A percentile compares a stretch with the other conserved stretches of the same genome.
These are phyloP conservation scores for Scrobipalpa atriplicella DNA, from an alignment of 2,888 invertebrate species.

Conservation along the genomic window DNA sequence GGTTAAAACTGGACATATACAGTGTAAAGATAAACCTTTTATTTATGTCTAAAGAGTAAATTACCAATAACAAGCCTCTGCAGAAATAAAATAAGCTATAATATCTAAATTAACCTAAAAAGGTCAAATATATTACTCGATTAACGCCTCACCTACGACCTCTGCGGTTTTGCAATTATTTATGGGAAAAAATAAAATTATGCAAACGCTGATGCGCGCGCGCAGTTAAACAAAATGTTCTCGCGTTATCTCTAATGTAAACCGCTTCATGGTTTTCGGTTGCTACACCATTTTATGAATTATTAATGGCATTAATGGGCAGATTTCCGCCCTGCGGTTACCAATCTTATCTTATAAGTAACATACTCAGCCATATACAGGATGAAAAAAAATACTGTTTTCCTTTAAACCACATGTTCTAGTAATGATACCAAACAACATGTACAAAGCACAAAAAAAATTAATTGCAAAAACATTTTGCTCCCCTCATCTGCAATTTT, in stretches of 20 bases:
- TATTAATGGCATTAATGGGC: not conserved
- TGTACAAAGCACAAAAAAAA: too few species aligned
- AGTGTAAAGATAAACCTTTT: too few species aligned
- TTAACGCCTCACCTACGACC: not conserved
- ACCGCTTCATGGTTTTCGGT: conserved; percentile 15
- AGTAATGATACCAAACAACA: too few species aligned
- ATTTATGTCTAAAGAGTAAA: too few species aligned
- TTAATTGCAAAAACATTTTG: too few species aligned
- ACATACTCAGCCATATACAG: too few species aligned
- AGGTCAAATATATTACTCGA: not conserved
- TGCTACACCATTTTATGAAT: not conserved
- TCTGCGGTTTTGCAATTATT: conserved; percentile 5
- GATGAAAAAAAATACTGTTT: too few species aligned
- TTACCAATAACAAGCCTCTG: too few species aligned
- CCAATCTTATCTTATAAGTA: not conserved
- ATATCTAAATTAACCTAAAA: not conserved
- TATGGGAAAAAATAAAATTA: conserved; percentile 1
- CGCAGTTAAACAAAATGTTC: not conserved
- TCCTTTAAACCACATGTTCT: too few species aligned
- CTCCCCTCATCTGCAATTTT: too few species aligned
- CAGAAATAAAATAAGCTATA: too few species aligned
- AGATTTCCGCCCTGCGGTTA: not conserved
- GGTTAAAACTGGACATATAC: too few species aligned
- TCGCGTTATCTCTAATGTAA: conserved; percentile 3
- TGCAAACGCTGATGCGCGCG: not conserved